Base-by-base conservation (phyloP, 2,113 vertebrate species). In the Marmota flaviventris region DNA sequence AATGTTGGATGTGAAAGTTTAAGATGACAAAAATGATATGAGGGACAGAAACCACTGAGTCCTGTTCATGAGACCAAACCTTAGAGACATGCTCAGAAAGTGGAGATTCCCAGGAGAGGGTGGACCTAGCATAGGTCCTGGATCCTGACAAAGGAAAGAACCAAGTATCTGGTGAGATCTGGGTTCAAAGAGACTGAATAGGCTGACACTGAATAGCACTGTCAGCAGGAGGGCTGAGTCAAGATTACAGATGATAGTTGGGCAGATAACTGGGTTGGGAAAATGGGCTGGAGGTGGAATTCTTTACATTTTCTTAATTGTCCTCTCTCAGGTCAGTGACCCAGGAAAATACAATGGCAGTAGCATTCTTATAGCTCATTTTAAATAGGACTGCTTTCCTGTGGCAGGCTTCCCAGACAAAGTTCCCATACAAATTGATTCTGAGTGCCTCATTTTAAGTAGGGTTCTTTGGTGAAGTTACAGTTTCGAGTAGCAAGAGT, bases 361-460 rank as follows among this genome's bases (percentile, higher is more conserved):
- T 12, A 53, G 24, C 75, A 39, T 84, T 96, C 56, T n/a, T 45
- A 77, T 12, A 76, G 53, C 61, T 91, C 70, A 34, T 91, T 94
- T 91, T 48, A 92, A 95, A 84, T n/a, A 67, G n/a, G 29, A 34
- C 29, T 27, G 51, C 45, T 79, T 96, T 91, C 85, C 89, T 65
- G 67, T 5, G 0, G 29, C 37, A 56, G 73, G 25, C 82, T 56
- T 91, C 17, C 3, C n/a, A 94, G 95, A 85, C 63, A 37, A 51
- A 37, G 67, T 81, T 58, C 73, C 88, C 75, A 72, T 92, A 89
- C 93, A 87, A 94, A 95, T 92, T 73, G 85, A 79, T 37, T 37
- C 45, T n/a, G 77, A 91, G 61, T 18, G 83, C 76, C 87, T 87
- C 84, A 96, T 97, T 93, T 90, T 96, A 93, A 96, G 84, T n/a